These are phyloP conservation scores for Agapostemon virescens DNA, from an alignment of 2,888 invertebrate species.

Conservation along the genomic window DNA sequence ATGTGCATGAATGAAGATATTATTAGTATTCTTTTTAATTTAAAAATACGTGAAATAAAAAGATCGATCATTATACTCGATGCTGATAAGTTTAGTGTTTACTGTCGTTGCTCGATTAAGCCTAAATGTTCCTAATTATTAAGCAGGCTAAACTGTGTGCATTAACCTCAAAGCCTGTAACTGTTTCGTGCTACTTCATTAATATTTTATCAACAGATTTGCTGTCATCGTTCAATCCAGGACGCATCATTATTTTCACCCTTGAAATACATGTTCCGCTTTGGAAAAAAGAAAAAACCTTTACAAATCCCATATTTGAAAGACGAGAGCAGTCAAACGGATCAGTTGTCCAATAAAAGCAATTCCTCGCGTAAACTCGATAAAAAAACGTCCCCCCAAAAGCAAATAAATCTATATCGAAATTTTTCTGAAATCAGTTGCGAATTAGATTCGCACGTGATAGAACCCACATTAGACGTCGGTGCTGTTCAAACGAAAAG, in stretches of 20 bases:
- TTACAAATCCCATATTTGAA: conserved; percentile 6
- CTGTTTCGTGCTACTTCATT: neutral
- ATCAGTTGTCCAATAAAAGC: neutral
- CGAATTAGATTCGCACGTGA: conserved; percentile 23
- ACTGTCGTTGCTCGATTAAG: neutral
- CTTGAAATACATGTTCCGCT: conserved; percentile 19
- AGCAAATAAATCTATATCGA: neutral
- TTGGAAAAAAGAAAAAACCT: neutral
- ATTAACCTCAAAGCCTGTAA: no score
- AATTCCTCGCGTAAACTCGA: neutral
- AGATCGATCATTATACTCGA: no score
- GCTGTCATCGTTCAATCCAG: neutral
- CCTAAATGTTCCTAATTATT: neutral
- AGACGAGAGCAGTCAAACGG: conserved; percentile 28
- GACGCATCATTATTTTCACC: neutral
- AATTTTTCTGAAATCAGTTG: conserved; percentile 26
- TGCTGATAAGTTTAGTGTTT: no score
- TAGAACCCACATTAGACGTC: neutral
- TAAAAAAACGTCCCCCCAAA: neutral
- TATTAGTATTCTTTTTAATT: no score
- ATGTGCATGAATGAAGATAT: no score
- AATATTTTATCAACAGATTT: conserved; percentile 2
- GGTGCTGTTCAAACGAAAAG: neutral
- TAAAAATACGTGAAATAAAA: no score
- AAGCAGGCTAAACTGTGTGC: no score